These are phyloP conservation scores for Camponotus fellah DNA, from an alignment of 2,888 invertebrate genomes.

Conservation along the genomic window DNA sequence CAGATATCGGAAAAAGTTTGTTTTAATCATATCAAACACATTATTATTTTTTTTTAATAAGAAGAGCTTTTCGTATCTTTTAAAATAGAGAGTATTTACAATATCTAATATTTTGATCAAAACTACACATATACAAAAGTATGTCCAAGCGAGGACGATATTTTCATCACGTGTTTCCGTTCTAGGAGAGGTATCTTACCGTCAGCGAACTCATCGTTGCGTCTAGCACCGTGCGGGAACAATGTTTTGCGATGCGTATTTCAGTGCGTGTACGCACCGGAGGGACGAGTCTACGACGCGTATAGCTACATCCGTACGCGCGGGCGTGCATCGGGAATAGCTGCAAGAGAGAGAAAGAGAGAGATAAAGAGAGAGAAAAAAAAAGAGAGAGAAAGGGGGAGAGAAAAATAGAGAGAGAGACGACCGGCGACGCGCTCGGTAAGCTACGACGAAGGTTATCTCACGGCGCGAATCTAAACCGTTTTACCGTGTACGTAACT, in stretches of 20 bases:
- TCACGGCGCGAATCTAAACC: conserved; percentile 82
- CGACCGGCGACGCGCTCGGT: conserved; percentile 83
- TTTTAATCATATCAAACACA: not conserved
- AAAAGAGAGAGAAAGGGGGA: not conserved
- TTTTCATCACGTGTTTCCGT: conserved; percentile 21
- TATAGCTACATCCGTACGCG: conserved; percentile 47
- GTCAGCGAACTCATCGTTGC: conserved; percentile 20
- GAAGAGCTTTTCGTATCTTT: not conserved
- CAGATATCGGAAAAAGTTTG: not conserved
- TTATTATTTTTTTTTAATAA: not conserved
- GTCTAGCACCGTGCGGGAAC: conserved; percentile 28
- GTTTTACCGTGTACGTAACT: conserved; percentile 79
- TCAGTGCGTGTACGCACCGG: conserved; percentile 45
- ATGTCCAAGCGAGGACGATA: conserved; percentile 1
- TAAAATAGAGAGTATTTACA: not conserved
- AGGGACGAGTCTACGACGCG: conserved; percentile 27
- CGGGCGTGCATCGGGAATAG: conserved; percentile 33
- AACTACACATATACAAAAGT: not conserved
- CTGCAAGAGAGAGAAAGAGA: not conserved
- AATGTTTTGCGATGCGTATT: conserved; percentile 47
- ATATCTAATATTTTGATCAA: not conserved
- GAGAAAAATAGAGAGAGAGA: conserved; percentile 38
- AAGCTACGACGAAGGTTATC: conserved; percentile 85
- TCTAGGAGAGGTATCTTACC: not conserved
- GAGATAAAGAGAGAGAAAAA: conserved; percentile 52